Evolutionary conservation across 2,888 invertebrate genomes (phyloP), one percentile per base, ranked within the genome.

Genomic region (Drosophila formosana): DNA sequence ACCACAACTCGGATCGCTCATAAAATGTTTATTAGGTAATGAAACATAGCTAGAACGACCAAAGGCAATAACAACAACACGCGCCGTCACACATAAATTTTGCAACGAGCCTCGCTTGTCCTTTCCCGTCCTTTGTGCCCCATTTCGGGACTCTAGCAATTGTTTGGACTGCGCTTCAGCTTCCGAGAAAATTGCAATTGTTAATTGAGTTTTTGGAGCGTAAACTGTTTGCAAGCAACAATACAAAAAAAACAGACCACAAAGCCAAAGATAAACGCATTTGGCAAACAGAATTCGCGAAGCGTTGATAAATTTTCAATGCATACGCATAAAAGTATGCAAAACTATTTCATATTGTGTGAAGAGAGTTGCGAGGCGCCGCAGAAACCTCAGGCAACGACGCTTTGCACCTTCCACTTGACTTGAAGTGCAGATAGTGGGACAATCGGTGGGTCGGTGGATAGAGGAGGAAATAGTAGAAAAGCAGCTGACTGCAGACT

Each of bases 1-100:
- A 66, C 73, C 76, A 61, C 55, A 56, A 76, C 70, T 53, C 43
- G 52, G 46, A 34, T 49, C 66, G 55, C 80, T 72, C 87, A 80
- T 83, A 84, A 83, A 83, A 83, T 83, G 83, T 83, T 83, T 83
- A 83, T 83, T 83, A 83, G 83, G 84, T 72, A 83, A 83, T 83
- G 75, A 83, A 87, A 83, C 83, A 83, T 75, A 77, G 77, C 72
- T 60, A 63, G 52, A 67, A 37, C 41, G 18, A 18, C 9, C n/a
- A 41, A 49, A 51, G 68, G 32, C 51, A 45, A 41, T 41, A 81
- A 77, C 85, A 82, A 70, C 66, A 75, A 30, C 30, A 30, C 70
- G 45, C 52, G 58, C 34, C 60, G 47, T 56, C 61, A 52, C 63
- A 66, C 77, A 83, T 83, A 69, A 86, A 86, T 81, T 79, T 75